phyloP scores from a whole-genome alignment of 2,888 invertebrate genomes.

The Lasioglossum vierecki region DNA sequence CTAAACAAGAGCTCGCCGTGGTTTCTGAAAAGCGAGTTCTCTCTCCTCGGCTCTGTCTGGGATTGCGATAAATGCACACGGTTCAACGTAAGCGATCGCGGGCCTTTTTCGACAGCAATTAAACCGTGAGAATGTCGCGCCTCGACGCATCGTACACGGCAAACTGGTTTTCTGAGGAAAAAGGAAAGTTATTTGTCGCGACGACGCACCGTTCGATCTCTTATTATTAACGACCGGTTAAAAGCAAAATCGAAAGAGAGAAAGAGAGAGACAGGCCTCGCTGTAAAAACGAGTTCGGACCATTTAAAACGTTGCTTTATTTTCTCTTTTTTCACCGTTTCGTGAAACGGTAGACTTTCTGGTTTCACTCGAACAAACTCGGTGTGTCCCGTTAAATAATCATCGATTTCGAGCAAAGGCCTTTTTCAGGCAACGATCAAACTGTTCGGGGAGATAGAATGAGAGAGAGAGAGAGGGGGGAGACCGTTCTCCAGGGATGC shows the following conservation, averaged over 20 bases:
- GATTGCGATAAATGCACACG: neutral
- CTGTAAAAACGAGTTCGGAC: neutral
- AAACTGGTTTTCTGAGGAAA: neutral
- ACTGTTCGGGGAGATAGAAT: neutral
- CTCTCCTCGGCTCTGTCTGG: neutral
- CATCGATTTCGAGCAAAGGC: neutral
- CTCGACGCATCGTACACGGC: neutral
- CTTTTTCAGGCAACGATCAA: neutral
- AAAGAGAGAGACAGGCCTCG: neutral
- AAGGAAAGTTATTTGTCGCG: slow-evolving; percentile 20
- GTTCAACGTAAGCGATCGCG: slow-evolving; percentile 2
- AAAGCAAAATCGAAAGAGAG: neutral
- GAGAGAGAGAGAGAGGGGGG: neutral
- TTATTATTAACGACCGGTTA: slow-evolving; percentile 2
- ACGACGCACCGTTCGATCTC: slow-evolving; percentile 4
- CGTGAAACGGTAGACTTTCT: neutral
- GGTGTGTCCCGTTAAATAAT: neutral
- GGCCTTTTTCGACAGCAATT: neutral
- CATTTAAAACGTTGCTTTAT: neutral
- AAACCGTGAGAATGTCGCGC: slow-evolving; percentile 6
- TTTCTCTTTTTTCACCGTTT: neutral
- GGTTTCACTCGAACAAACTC: neutral
- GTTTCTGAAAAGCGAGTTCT: neutral
- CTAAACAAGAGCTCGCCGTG: neutral
- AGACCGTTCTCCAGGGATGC: neutral